A percentile compares a stretch with the other conserved stretches of the same genome.
Conservation (phyloP, 2,113 vertebrate genomes). For the Percina caprodes region DNA sequence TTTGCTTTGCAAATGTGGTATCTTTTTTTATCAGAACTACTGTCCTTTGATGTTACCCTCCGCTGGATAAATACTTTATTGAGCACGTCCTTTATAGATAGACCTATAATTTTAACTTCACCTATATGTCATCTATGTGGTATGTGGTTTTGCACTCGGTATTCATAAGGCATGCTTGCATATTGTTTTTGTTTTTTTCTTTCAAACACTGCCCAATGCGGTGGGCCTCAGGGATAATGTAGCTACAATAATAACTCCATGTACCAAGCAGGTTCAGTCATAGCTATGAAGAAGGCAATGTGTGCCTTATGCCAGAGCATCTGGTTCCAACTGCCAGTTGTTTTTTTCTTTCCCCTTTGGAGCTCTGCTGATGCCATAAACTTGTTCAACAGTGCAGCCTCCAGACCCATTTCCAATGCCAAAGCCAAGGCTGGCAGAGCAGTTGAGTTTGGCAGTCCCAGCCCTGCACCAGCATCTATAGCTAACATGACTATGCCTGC, state of each 20-base stretch:
- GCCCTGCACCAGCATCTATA: conserved; percentile 53
- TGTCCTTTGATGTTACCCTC: conserved; percentile 10
- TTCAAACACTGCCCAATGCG: not conserved
- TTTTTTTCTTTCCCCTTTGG: conserved; percentile 39
- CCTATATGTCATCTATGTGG: not conserved
- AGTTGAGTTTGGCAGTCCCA: conserved; percentile 47
- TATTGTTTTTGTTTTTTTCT: not conserved
- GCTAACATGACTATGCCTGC: conserved; percentile 58
- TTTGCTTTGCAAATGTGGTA: conserved; percentile 7
- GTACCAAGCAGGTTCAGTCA: conserved; percentile 36
- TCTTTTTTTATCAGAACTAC: conserved; percentile 9
- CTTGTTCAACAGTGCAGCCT: conserved; percentile 66
- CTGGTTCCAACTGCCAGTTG: conserved; percentile 33
- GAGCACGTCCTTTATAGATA: not conserved
- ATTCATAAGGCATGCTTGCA: not conserved
- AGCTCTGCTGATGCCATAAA: conserved; percentile 53
- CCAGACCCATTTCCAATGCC: conserved; percentile 56
- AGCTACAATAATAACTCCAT: conserved; percentile 32
- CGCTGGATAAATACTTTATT: not conserved
- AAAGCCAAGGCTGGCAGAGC: conserved; percentile 65
- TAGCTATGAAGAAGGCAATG: conserved; percentile 31
- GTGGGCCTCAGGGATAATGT: conserved; percentile 7
- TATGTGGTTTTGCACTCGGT: not conserved
- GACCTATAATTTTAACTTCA: not conserved
- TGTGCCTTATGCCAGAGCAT: conserved; percentile 43